Percentiles rank a stretch among this genome's conserved stretches.
phyloP scores from a whole-genome alignment of 2,888 invertebrate genomes.

The Papilio gigon region DNA sequence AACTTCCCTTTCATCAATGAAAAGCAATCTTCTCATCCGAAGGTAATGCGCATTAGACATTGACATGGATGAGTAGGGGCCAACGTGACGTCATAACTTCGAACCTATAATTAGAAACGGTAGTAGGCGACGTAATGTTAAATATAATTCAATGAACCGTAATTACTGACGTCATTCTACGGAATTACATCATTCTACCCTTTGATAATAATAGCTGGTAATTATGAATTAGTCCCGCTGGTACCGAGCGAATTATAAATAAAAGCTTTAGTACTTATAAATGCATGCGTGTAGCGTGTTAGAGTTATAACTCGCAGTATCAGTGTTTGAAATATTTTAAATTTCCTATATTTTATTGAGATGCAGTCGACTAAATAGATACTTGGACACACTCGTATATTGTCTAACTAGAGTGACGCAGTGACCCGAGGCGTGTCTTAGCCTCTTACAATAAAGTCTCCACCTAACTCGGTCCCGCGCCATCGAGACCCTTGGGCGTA shows the following conservation, averaged over 20 bases:
- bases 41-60: background rate
- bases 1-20: slow-evolving; percentile 2
- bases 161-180: slow-evolving; percentile 3
- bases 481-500: no score
- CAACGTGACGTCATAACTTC: slow-evolving; percentile 10
- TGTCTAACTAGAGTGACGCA: no score
- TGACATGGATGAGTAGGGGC: slow-evolving; percentile 11
- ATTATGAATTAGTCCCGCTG: slow-evolving; percentile 2
- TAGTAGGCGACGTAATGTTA: slow-evolving; percentile 14
- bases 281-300: background rate
- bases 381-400: no score
- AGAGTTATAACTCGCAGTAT: no score
- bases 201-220: slow-evolving; percentile 4
- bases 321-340: no score
- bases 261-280: background rate
- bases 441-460: no score
- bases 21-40: slow-evolving; percentile 5
- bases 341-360: no score
- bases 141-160: slow-evolving; percentile 20
- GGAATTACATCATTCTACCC: slow-evolving; percentile 9
- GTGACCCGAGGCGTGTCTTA: no score
- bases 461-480: no score
- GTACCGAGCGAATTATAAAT: background rate
- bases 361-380: no score
- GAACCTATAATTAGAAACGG: slow-evolving; percentile 15